Evolutionary conservation across 2,888 invertebrate species (phyloP).

Genomic region (Chydorus sphaericus): DNA sequence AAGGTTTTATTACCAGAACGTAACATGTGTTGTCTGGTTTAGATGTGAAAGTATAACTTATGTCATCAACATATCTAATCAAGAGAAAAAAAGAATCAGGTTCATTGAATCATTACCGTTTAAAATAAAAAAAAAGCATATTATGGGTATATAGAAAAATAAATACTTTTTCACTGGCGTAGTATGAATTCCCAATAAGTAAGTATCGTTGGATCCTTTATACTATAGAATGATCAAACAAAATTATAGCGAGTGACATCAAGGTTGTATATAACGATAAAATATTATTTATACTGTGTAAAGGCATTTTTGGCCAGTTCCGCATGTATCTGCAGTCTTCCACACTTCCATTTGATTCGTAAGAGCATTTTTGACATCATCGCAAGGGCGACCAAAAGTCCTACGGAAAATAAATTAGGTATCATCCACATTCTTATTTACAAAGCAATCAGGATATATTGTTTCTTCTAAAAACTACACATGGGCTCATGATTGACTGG

Average conservation of each 20-base stretch:
- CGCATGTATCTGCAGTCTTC: slow-evolving; percentile 21
- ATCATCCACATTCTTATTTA: too few species aligned
- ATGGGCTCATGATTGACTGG: too few species aligned
- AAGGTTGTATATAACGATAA: neutral
- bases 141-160: too few species aligned
- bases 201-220: slow-evolving; percentile 14
- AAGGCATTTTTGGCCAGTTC: slow-evolving; percentile 22
- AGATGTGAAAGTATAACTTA: slow-evolving; percentile 23
- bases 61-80: slow-evolving; percentile 22
- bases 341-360: slow-evolving; percentile 23
- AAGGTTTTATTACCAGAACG: slow-evolving; percentile 22
- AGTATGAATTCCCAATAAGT: slow-evolving; percentile 22
- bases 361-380: slow-evolving; percentile 18
- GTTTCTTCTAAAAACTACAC: too few species aligned
- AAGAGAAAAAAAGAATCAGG: too few species aligned
- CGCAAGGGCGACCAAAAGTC: slow-evolving; percentile 21
- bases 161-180: slow-evolving; percentile 19
- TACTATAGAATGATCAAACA: neutral
- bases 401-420: slow-evolving; percentile 14
- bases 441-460: too few species aligned
- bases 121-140: too few species aligned
- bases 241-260: neutral
- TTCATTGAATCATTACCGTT: neutral
- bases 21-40: slow-evolving; percentile 21
- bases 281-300: slow-evolving; percentile 20